Conservation (phyloP, 1,140 invertebrate species). For the Mylabris phalerata region DNA sequence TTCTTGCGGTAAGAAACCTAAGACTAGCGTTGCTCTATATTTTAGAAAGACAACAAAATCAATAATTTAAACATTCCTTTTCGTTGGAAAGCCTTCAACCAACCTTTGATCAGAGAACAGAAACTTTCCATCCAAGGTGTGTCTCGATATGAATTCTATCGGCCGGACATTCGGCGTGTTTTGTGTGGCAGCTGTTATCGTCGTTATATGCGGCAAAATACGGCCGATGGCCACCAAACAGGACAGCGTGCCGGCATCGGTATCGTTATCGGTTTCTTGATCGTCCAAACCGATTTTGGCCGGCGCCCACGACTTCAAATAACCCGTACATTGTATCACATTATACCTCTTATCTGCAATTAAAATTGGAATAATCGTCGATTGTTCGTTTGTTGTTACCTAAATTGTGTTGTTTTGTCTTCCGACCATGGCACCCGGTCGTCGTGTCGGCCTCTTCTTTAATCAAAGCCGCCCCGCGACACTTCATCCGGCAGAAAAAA, state of each 20-base stretch:
- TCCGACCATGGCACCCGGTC: constrained; percentile 54
- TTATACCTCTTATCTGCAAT: constrained; percentile 65
- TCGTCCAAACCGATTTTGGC: constrained; percentile 66
- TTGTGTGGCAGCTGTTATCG: constrained; percentile 37
- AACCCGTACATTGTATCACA: constrained; percentile 83
- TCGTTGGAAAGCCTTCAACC: not conserved
- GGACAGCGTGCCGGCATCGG: constrained; percentile 69
- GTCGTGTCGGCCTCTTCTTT: constrained; percentile 69
- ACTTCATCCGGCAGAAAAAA: constrained; percentile 94
- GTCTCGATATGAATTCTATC: constrained; percentile 75
- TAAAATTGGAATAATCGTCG: not conserved
- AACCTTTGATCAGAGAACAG: constrained; percentile 89
- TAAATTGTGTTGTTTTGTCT: constrained; percentile 54
- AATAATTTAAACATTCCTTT: not conserved
- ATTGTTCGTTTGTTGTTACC: constrained; percentile 37
- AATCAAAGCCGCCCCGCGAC: constrained; percentile 54
- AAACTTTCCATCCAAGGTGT: constrained; percentile 92
- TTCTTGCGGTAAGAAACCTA: constrained; percentile 90
- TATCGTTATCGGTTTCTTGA: constrained; percentile 58
- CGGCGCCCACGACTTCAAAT: constrained; percentile 86
- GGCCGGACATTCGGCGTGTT: constrained; percentile 45
- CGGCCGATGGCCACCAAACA: constrained; percentile 80
- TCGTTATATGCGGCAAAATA: constrained; percentile 54
- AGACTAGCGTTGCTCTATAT: constrained; percentile 73
- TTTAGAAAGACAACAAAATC: not conserved